Base-by-base conservation (phyloP, 2,113 vertebrate species). In the Tringa solitaria region DNA sequence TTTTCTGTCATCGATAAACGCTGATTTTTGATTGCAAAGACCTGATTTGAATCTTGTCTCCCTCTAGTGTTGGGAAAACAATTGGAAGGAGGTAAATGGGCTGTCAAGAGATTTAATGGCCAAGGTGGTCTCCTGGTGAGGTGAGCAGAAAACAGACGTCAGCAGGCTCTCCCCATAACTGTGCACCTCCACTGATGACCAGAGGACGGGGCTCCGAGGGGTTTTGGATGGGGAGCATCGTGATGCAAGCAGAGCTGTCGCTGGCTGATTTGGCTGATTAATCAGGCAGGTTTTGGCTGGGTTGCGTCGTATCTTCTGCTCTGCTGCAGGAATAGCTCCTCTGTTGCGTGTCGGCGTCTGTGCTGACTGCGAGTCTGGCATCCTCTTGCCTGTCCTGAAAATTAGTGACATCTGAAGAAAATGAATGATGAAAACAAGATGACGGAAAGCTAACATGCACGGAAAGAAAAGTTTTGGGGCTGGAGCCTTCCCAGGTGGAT, bases 361-460 rank as follows among this genome's bases (percentile, higher is more conserved):
- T 27, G 65, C 89, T 83, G 74, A 5, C n/a, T 60, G 74, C 0
- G 20, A 79, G 77, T 87, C 84, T 94, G 94, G 93, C 91, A 91
- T 61, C 92, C 83, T 87, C 76, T 83, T 9, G 57, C 86, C 84
- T 61, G 16, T 65, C 93, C 87, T 85, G 95, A 61, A 92, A 97
- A 96, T 95, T 63, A 89, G 89, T 85, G 96, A 96, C 93, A 96
- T 92, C 94, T 95, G 96, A 96, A 63, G 78, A n/a, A 76, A 87
- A 65, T 6, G 8, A 46, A 4, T 43, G 67, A 83, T 87, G 91
- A 48, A 83, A 96, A 84, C 89, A 87, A 87, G 92, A 33, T 72
- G 45, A 30, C 12, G 50, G 39, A 77, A 79, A 70, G 14, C 77
- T 92, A 11, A 1, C 73, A 74, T 74, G 50, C 28, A 5, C 15